phyloP scores from a whole-genome alignment of 2,797 vertebrate species.

The Cyprinella venusta region DNA sequence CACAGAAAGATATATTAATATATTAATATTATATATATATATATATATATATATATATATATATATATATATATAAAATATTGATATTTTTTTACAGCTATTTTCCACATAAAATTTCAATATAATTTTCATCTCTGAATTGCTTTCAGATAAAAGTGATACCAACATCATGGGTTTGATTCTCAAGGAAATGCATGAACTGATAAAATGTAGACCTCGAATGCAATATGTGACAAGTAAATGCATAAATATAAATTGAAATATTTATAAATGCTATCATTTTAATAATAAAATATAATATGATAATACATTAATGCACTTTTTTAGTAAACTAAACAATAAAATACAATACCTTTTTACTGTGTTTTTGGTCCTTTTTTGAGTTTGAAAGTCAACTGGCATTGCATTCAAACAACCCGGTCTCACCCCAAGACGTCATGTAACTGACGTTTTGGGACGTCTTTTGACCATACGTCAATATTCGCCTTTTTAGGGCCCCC shows the following conservation, averaged over 20 bases:
- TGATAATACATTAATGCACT: background rate
- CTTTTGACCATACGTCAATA: too few species aligned
- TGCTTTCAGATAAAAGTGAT: background rate
- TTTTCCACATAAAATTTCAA: background rate
- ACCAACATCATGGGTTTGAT: background rate
- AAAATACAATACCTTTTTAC: background rate
- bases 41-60: background rate
- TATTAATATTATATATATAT: background rate
- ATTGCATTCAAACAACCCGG: too few species aligned
- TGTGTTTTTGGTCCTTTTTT: background rate
- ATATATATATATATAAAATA: background rate
- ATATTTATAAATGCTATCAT: background rate
- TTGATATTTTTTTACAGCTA: conserved; percentile 10
- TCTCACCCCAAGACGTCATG: too few species aligned
- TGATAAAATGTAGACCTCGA: background rate
- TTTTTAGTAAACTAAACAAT: background rate
- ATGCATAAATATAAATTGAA: background rate
- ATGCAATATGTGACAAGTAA: background rate
- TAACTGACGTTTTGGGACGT: too few species aligned
- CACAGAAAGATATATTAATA: background rate
- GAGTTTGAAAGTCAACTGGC: background rate
- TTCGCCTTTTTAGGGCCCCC: too few species aligned
- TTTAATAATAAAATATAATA: background rate
- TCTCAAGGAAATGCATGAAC: background rate
- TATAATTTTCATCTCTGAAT: background rate